These are phyloP conservation scores for Sinhomidia bicolor DNA, from an alignment of 2,888 invertebrate species.

Conservation along the genomic window DNA sequence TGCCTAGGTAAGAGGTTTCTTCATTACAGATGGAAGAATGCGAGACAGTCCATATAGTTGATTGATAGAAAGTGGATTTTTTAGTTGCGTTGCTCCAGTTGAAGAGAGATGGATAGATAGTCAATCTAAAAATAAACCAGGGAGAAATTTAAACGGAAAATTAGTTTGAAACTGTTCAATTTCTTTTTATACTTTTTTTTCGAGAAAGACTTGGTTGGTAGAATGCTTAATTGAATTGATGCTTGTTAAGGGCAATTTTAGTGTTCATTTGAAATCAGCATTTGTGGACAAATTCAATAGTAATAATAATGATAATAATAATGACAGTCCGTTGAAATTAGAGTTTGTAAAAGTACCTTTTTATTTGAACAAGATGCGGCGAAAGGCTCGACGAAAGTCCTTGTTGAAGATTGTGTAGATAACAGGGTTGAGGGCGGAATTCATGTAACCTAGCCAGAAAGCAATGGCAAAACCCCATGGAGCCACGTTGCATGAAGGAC, in stretches of 20 bases:
- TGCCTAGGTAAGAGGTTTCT: neutral
- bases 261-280: no score
- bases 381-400: slow-evolving; percentile 97
- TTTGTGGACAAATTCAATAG: no score
- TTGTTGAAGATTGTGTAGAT: slow-evolving; percentile 99
- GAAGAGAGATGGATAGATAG: slow-evolving; percentile 4
- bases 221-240: neutral
- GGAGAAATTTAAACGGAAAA: no score
- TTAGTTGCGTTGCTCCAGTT: no score
- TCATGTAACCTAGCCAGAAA: slow-evolving; percentile 98
- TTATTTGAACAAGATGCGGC: slow-evolving; percentile 97
- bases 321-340: no score
- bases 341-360: slow-evolving; percentile 19
- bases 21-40: slow-evolving; percentile 48
- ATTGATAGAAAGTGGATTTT: neutral
- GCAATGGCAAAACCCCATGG: slow-evolving; percentile 94
- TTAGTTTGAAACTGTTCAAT: neutral
- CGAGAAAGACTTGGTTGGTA: neutral
- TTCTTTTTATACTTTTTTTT: neutral
- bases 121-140: slow-evolving; percentile 35
- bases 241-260: no score
- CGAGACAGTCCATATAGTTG: slow-evolving; percentile 54
- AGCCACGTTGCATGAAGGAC: slow-evolving; percentile 89
- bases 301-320: no score
- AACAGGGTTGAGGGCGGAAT: slow-evolving; percentile 95